Conservation (phyloP, 2,888 invertebrate species). For the Hemithea aestivaria region DNA sequence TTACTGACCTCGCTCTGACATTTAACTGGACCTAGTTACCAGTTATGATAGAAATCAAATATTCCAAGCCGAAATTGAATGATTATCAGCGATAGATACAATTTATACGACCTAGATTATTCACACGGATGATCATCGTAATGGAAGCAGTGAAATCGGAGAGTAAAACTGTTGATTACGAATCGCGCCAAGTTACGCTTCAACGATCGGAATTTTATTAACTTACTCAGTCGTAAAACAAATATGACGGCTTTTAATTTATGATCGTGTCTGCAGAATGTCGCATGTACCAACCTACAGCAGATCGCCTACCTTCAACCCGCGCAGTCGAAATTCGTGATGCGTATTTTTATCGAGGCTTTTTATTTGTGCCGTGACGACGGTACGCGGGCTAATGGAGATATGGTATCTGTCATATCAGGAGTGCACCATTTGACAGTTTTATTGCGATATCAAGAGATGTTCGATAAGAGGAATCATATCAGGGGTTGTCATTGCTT, state of each 20-base stretch:
- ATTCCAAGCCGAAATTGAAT: constrained; percentile 50
- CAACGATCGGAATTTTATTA: constrained; percentile 71
- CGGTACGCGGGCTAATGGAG: constrained; percentile 63
- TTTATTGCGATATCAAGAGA: constrained; percentile 65
- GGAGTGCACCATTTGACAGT: constrained; percentile 65
- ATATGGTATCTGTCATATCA: constrained; percentile 71
- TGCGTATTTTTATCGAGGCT: constrained; percentile 47
- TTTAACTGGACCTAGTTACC: constrained; percentile 40
- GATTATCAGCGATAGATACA: constrained; percentile 52
- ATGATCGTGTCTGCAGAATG: constrained; percentile 53
- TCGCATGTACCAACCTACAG: constrained; percentile 36
- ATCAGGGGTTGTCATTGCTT: constrained; percentile 37
- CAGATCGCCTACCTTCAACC: constrained; percentile 34
- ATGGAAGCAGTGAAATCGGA: constrained; percentile 66
- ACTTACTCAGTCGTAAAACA: constrained; percentile 65
- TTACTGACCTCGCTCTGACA: constrained; percentile 67
- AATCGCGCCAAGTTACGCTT: constrained; percentile 64
- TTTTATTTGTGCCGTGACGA: constrained; percentile 61
- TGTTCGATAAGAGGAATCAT: constrained; percentile 51
- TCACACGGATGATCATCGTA: constrained; percentile 50
- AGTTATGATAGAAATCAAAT: constrained; percentile 27
- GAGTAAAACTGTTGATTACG: constrained; percentile 73
- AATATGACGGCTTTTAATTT: constrained; percentile 75
- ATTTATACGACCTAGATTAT: constrained; percentile 53
- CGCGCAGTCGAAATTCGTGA: constrained; percentile 46